Conservation (phyloP, 1,140 invertebrate genomes). For the Whitmania pigra region DNA sequence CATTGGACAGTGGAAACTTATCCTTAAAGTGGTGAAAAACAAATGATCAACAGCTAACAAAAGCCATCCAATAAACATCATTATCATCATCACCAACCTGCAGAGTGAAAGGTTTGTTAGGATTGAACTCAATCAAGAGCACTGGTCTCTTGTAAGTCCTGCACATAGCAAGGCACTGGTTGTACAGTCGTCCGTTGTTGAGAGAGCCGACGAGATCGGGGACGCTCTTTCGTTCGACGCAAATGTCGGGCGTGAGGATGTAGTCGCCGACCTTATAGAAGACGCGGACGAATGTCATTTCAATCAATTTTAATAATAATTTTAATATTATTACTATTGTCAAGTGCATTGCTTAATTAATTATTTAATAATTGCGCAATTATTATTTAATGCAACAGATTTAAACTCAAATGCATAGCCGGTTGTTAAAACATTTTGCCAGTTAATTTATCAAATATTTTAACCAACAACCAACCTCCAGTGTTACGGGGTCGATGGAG, state of each 20-base stretch:
- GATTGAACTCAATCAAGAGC: slow-evolving; percentile 91
- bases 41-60: slow-evolving; percentile 18
- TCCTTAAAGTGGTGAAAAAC: slow-evolving; percentile 46
- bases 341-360: too few relatives aligned
- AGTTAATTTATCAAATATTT: background rate
- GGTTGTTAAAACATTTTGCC: background rate
- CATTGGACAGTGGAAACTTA: slow-evolving; percentile 63
- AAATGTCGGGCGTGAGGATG: slow-evolving; percentile 83
- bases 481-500: slow-evolving; percentile 65
- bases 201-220: slow-evolving; percentile 92
- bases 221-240: slow-evolving; percentile 87
- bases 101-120: slow-evolving; percentile 74
- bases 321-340: background rate
- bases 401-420: background rate
- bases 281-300: background rate
- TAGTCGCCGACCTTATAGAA: slow-evolving; percentile 76
- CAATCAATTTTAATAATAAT: background rate
- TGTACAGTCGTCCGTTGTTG: slow-evolving; percentile 83
- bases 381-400: too few relatives aligned
- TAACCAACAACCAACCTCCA: slow-evolving; percentile 32
- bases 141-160: slow-evolving; percentile 45
- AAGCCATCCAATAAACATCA: background rate
- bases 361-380: too few relatives aligned
- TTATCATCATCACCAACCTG: slow-evolving; percentile 32
- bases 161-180: slow-evolving; percentile 52